Percentiles rank a stretch among this genome's conserved stretches.
phyloP scores from a whole-genome alignment of 2,888 invertebrate genomes.

The Stegophylla sp. region DNA sequence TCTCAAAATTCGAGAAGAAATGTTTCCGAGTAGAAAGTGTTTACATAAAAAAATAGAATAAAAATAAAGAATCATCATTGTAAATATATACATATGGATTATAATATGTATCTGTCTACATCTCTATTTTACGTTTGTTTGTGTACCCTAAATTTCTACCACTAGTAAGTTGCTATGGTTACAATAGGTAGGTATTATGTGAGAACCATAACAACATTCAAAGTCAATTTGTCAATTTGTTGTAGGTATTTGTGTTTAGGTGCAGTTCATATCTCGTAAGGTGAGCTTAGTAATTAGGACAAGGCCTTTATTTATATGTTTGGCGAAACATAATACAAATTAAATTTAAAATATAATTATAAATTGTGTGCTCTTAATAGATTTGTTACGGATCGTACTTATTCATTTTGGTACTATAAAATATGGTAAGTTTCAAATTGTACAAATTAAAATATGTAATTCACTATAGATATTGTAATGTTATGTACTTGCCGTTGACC shows the following conservation, averaged over 20 bases:
- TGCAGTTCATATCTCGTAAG: neutral
- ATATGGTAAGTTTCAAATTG: slow-evolving; percentile 24
- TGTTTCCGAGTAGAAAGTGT: too few relatives aligned
- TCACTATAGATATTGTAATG: too few relatives aligned
- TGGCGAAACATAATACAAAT: neutral
- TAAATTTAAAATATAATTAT: neutral
- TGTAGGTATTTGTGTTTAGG: neutral
- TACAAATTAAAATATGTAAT: too few relatives aligned
- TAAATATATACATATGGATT: too few relatives aligned
- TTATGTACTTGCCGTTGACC: too few relatives aligned
- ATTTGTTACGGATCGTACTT: too few relatives aligned
- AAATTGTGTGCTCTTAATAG: too few relatives aligned
- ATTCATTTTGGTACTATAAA: neutral
- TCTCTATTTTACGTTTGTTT: too few relatives aligned
- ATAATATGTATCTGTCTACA: too few relatives aligned
- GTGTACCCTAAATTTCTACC: neutral
- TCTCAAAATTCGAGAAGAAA: too few relatives aligned
- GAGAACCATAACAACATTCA: slow-evolving; percentile 15
- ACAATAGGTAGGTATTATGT: neutral
- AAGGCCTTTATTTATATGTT: neutral
- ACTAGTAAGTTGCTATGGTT: slow-evolving; percentile 49
- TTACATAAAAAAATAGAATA: too few relatives aligned
- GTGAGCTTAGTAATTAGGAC: neutral
- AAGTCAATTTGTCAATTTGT: neutral
- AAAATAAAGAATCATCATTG: too few relatives aligned